Base-by-base conservation (phyloP, 2,888 invertebrate genomes). In the Panzeria rudis region DNA sequence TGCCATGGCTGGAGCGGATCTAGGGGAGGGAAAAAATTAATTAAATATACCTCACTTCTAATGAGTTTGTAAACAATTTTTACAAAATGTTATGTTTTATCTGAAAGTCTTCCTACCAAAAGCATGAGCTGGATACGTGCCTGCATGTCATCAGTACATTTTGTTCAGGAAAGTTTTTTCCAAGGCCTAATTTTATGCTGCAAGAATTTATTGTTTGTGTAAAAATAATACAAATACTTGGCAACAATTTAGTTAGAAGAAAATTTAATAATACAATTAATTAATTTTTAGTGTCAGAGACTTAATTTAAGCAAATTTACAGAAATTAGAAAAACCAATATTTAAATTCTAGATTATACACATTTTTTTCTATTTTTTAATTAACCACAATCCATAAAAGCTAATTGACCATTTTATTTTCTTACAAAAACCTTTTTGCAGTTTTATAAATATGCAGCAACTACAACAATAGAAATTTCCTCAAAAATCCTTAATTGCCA, bases 371-470 rank as follows among this genome's bases (percentile, higher is more conserved):
- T 15, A 35, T 38, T 38, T 38, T 64, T 17, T 64, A 29, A 64
- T 56, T 56, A 56, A 66, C 64, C 64, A 25, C 59, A 77, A 68
- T 23, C 77, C 68, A 68, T 77, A 44, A 77, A 77, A 77, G 35
- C 47, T 77, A 76, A 76, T 35, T 41, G 17, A n/a, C 17, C 17
- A 25, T 52, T 54, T n/a, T 59, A 17, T 38, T 32, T 23, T 25
- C 20, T 29, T 66, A 9, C 20, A 15, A 29, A 56, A 29, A 20
- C 8, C 35, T 69, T 44, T 32, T 80, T 80, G 20, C 73, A 80
- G 81, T 81, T 81, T 81, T 38, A 20, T n/a, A 23, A 41, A 59
- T 20, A 38, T 38, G n/a, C 50, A 56, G 50, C 15, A 56, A 3
- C 64, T 56, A 20, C 38, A 29, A 20, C 13, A 80, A 72, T 29